Evolutionary conservation across 2,888 invertebrate genomes (phyloP), one percentile per base, ranked within the genome.

Genomic region (Drosophila ustulata): DNA sequence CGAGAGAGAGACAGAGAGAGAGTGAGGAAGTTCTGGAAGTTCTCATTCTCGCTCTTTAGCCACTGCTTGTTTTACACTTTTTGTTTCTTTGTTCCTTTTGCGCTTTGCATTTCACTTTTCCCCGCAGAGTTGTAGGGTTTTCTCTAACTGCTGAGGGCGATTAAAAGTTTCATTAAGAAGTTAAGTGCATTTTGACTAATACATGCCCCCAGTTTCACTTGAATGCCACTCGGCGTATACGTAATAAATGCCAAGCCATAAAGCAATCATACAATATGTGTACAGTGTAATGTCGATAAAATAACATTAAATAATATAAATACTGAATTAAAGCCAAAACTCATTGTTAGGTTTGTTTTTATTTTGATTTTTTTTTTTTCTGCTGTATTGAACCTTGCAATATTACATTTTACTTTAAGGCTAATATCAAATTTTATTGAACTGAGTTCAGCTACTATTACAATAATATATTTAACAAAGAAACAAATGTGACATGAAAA

Each of bases 141-240:
- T 55, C 41, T 34, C 32, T 59, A 51, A 28, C 56, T 58, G 37
- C 11, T 52, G 41, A 39, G 50, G 46, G 32, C 58, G 66, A 66
- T 55, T 37, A 26, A 55, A 66, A 46, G 46, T 55, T 57, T 43
- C 23, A 56, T 32, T 7, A 57, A 53, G 51, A 26, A 64, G 47
- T 49, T 51, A 46, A 47, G 30, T 43, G 28, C 41, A 58, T 56
- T 56, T 49, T 6, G 57, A 43, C 49, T 43, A 43, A 57, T 28
- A 56, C 18, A 47, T 11, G 30, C 11, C 25, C 5, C 43, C 23
- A 57, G 32, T 23, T 45, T 37, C 13, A 62, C 18, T 52, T 25
- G n/a, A 37, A 30, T 50, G 41, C 34, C 9, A n/a, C 43, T 18
- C 11, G 18, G 41, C 9, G 26, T 41, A 18, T 39, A 25, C 34